Evolutionary conservation across 2,113 vertebrate genomes (phyloP).

Genomic region (Calyptomena viridis): DNA sequence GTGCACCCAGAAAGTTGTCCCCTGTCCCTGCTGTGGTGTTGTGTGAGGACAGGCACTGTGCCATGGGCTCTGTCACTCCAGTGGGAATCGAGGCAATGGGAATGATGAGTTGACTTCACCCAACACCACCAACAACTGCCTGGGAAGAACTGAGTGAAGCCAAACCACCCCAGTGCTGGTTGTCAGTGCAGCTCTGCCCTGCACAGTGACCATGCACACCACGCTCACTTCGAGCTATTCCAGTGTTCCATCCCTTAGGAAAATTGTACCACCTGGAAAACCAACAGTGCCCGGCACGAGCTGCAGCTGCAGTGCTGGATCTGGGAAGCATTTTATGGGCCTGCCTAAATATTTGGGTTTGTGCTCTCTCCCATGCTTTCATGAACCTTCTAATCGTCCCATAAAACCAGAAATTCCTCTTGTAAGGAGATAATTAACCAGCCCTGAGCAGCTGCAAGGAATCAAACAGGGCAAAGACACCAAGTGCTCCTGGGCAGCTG

Average conservation of each 20-base stretch:
- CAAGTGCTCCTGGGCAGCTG: neutral
- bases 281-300: rapidly evolving
- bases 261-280: neutral
- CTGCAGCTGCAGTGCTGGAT: neutral
- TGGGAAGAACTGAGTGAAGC: neutral
- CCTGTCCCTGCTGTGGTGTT: neutral
- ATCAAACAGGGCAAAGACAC: neutral
- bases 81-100: neutral
- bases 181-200: neutral
- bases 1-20: neutral
- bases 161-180: rapidly evolving
- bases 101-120: neutral
- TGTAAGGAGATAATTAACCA: slow-evolving; percentile 13
- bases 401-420: slow-evolving; percentile 1
- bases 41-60: rapidly evolving
- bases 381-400: neutral
- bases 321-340: neutral
- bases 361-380: neutral
- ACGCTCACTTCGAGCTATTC: neutral
- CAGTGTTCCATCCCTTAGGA: neutral
- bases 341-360: slow-evolving; percentile 56
- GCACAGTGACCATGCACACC: neutral
- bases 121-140: rapidly evolving
- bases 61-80: neutral
- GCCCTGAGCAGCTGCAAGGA: neutral